These are phyloP conservation scores for Argentina silus DNA, from an alignment of 2,797 vertebrate genomes.

Conservation along the genomic window DNA sequence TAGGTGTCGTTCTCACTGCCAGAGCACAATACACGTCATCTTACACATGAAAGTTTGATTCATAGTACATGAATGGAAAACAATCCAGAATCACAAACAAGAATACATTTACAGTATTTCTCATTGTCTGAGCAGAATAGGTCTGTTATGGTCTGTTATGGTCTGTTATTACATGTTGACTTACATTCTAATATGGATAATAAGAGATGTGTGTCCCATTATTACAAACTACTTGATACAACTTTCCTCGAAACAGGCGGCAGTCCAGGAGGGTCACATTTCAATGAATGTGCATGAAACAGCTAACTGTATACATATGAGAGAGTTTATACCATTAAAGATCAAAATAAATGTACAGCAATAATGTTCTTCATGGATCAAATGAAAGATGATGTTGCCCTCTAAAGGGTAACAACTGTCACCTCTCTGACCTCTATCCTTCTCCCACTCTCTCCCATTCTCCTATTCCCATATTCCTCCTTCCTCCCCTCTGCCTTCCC, in stretches of 20 bases:
- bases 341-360: constrained; percentile 33
- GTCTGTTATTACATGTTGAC: too few relatives aligned
- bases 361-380: constrained; percentile 18
- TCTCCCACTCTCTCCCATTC: constrained; percentile 2
- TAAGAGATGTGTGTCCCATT: too few relatives aligned
- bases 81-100: too few relatives aligned
- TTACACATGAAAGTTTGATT: too few relatives aligned
- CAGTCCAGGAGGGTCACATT: not conserved
- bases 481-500: constrained; percentile 41
- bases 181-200: too few relatives aligned
- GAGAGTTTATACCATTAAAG: constrained; percentile 21
- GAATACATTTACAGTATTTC: too few relatives aligned
- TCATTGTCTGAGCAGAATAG: too few relatives aligned
- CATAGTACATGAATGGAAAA: too few relatives aligned
- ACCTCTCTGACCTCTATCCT: constrained; percentile 10
- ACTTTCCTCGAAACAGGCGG: not conserved
- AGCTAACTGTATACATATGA: not conserved
- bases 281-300: constrained; percentile 1
- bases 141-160: too few relatives aligned
- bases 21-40: constrained; percentile 36
- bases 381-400: constrained; percentile 19
- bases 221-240: not conserved
- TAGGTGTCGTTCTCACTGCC: constrained; percentile 89
- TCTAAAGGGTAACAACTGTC: not conserved
- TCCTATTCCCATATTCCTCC: constrained; percentile 6